Evolutionary conservation across 2,888 invertebrate genomes (phyloP), one percentile per base, ranked within the genome.

Genomic region (Xestia xanthographa): DNA sequence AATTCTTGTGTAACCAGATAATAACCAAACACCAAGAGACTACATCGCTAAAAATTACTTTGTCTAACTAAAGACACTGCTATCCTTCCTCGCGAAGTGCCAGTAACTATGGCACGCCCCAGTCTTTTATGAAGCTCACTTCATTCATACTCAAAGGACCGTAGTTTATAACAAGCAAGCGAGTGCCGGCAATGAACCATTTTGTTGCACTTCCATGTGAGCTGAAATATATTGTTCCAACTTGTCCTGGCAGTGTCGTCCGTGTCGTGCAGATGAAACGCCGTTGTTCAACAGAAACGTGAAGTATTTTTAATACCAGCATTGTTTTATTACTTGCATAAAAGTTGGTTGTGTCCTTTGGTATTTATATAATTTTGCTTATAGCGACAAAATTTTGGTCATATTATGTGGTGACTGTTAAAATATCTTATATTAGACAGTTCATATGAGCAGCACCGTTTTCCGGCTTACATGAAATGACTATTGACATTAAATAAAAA

Each of bases 101-200:
- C n/a, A 79, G 38, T 26, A 62, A 62, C 26, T 53, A 29, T 34
- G 60, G 8, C 20, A 6, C 38, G 38, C 38, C 26, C 38, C 26
- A 50, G 17, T 63, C 60, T n/a, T 62, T 66, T 62, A 34, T 66
- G 29, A 43, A 60, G 22, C 58, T 75, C 22, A 68, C 60, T 68
- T 26, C 26, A 68, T 77, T 69, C 48, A 63, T 72, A 77, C 73
- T 20, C 56, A 48, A 72, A 72, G 66, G 76, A 48, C 20, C 14
- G 34, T 62, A 76, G 71, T 86, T 88, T 83, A 83, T 88, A 89
- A 89, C 82, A 82, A 85, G 83, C 72, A 66, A 53, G 83, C 70
- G 80, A 79, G 82, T 73, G 79, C 80, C 73, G 65, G 74, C 80
- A 88, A 80, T 80, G 79, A 80, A 70, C 75, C 77, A 86, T 78